These are phyloP conservation scores for Nycticryphes semicollaris DNA, from an alignment of 2,113 vertebrate species.

Conservation along the genomic window DNA sequence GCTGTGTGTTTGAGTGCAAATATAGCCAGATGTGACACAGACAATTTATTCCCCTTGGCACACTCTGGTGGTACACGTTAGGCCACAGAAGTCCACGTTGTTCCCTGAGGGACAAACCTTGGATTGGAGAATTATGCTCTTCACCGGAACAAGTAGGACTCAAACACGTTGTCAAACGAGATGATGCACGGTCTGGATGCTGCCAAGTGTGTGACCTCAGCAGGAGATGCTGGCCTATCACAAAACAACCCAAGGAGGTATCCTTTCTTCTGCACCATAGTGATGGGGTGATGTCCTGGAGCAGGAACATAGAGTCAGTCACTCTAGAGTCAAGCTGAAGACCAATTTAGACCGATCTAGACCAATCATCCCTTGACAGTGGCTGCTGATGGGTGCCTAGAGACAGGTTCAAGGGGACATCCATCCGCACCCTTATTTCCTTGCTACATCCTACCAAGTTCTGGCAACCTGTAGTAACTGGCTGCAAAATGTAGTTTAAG, in stretches of 20 bases:
- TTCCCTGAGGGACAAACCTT: neutral
- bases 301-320: fast-evolving
- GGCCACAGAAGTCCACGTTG: neutral
- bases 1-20: neutral
- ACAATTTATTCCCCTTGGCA: neutral
- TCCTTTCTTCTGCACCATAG: neutral
- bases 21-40: fast-evolving
- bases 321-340: neutral
- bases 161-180: neutral
- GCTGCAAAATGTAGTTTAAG: neutral
- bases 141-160: neutral
- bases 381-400: neutral
- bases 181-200: neutral
- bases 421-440: neutral
- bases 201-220: neutral
- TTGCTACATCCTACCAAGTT: neutral
- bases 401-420: neutral
- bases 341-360: neutral
- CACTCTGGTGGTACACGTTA: neutral
- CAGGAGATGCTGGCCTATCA: neutral
- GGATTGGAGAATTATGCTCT: neutral
- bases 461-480: neutral
- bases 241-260: neutral
- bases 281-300: neutral
- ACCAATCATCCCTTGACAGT: neutral